Evolutionary conservation across 2,888 invertebrate genomes (phyloP), one percentile per base, ranked within the genome.

Genomic region (Cataglyphis cursor): DNA sequence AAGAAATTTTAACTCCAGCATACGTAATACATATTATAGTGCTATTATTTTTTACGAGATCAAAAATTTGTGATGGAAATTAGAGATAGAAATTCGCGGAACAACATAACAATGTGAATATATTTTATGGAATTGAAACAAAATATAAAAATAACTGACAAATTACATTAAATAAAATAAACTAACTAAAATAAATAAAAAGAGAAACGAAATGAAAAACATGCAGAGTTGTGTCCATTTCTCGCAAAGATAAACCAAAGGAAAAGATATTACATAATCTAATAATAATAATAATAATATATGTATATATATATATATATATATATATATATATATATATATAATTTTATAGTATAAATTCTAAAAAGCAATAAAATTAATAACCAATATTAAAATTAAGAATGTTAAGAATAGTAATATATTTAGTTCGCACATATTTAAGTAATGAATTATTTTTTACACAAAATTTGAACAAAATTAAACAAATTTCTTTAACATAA

Each of bases 121-220:
- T 51, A 68, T 78, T 44, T 59, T 44, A 70, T 51, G 57, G 35
- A 78, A 78, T 70, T 78, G 41, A 70, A 78, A 51, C 41, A 68
- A 68, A 78, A 78, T 68, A 68, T 51, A 51, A 18, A 44, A 68
- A 68, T 68, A 78, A 59, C 41, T n/a, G 28, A 21, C 41, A 41
- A 44, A 15, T 15, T 18, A 15, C 1, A 12, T 24, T 44, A 78
- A 68, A 24, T 57, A 78, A 78, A 78, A 76, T n/a, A 75, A 75
- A 75, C 65, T 54, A 65, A 75, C 51, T 65, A 66, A 65, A 78
- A 68, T 68, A 65, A 76, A 78, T 38, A 28, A 68, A 78, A 78
- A 24, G 31, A 28, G 24, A 9, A 78, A 70, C 44, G 2, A 31
- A 41, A 78, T 59, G 44, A 57, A 78, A 78, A 24, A 31, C 41